phyloP scores from a whole-genome alignment of 1,140 invertebrate genomes.

The Hestina assimilis region DNA sequence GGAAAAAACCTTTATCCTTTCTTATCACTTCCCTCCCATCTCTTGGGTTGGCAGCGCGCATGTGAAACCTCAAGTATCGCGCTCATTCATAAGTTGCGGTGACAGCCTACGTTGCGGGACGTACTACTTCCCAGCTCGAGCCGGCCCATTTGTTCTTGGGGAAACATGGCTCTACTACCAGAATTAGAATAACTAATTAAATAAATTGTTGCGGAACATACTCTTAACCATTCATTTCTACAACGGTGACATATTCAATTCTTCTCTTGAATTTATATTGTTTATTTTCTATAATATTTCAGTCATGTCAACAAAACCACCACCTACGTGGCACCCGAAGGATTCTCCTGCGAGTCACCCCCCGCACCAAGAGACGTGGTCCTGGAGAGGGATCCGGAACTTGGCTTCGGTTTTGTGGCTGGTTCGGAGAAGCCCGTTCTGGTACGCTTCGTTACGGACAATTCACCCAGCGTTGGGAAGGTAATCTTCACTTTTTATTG shows the following conservation, averaged over 20 bases:
- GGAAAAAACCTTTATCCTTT: neutral
- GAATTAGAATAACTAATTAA: too few relatives aligned
- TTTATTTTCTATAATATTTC: constrained; percentile 43
- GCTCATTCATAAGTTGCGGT: too few relatives aligned
- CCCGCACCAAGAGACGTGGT: constrained; percentile 88
- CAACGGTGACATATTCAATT: too few relatives aligned
- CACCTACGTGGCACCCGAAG: constrained; percentile 88
- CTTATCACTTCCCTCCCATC: neutral
- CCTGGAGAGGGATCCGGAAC: constrained; percentile 84
- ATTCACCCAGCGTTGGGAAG: constrained; percentile 93
- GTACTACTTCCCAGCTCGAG: too few relatives aligned
- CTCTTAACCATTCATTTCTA: too few relatives aligned
- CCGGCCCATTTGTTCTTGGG: too few relatives aligned
- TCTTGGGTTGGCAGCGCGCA: neutral
- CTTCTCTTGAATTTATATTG: too few relatives aligned
- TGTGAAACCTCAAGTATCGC: too few relatives aligned
- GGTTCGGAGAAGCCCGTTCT: constrained; percentile 94
- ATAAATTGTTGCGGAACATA: too few relatives aligned
- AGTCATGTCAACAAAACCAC: constrained; percentile 95
- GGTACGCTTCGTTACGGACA: constrained; percentile 91
- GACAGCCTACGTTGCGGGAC: too few relatives aligned
- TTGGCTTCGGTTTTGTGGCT: constrained; percentile 96
- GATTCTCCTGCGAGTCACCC: constrained; percentile 81
- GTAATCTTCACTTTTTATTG: constrained; percentile 42
- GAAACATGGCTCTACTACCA: too few relatives aligned